Base-by-base conservation (phyloP, 2,888 invertebrate species). In the Chironomus tentans region DNA sequence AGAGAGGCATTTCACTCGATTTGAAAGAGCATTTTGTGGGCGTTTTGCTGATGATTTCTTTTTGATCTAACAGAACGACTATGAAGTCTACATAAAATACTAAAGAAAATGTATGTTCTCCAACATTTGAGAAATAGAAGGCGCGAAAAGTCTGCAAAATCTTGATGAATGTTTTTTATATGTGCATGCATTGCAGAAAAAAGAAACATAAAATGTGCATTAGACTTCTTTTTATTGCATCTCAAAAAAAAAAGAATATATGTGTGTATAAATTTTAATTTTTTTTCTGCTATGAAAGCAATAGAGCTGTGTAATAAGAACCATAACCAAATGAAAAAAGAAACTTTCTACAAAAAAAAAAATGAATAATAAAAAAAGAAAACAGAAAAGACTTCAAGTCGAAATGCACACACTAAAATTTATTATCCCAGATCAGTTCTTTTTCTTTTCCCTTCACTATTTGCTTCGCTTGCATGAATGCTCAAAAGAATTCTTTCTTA, bases 371-470 rank as follows among this genome's bases (percentile, higher is more conserved):
- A 21, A 65, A 22, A 21, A 65, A 24, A 13, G 12, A 21, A 65
- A 24, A 38, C 7, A 38, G 10, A 38, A 38, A 38, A 38, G 38
- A 38, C 38, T 38, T 38, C 38, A 38, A 38, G 65, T 13, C 24
- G 7, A 21, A 21, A 65, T 24, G 24, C 65, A 65, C 62, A 74
- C 65, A 46, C 74, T 74, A 74, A 74, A 74, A 74, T 47, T 74
- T 74, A 62, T 74, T 74, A 74, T 74, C 74, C 74, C 74, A 74
- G 74, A 74, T 74, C 74, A 74, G 74, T 74, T 74, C 74, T 74
- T 65, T 74, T 65, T 73, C 18, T 73, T 72, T 65, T 65, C 65
- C 18, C 65, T 65, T 15, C 21, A 21, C 48, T 47, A 38, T 62
- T 73, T 38, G 38, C 38, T 62, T 62, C 62, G 50, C 18, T 56